These are phyloP conservation scores for Rhipidura dahli DNA, from an alignment of 2,113 vertebrate genomes.

Conservation along the genomic window DNA sequence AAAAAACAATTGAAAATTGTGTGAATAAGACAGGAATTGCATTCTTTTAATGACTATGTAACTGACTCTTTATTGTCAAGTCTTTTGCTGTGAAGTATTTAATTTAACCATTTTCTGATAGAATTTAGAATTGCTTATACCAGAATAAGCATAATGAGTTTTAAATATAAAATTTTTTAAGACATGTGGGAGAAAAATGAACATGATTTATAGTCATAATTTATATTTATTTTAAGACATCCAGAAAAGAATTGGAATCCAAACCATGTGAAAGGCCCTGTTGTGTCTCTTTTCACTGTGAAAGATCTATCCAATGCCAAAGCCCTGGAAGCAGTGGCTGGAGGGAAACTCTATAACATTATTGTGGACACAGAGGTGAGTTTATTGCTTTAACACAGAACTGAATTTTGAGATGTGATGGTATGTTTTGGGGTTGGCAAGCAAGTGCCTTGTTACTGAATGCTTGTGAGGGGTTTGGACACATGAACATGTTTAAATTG, in stretches of 20 bases:
- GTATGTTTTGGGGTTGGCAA: fast-evolving
- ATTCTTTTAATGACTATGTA: background rate
- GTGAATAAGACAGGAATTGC: background rate
- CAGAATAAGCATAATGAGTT: background rate
- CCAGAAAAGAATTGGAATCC: constrained; percentile 88
- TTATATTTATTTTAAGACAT: constrained; percentile 72
- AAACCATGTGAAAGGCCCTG: constrained; percentile 84
- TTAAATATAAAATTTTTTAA: background rate
- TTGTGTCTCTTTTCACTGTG: constrained; percentile 85
- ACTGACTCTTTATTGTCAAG: background rate
- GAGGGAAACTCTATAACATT: constrained; percentile 90
- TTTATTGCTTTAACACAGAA: background rate
- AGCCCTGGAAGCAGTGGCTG: constrained; percentile 88
- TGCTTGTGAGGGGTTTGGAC: background rate
- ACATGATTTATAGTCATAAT: background rate
- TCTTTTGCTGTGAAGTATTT: background rate
- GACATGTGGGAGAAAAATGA: background rate
- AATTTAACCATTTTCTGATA: background rate
- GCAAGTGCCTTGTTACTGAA: background rate
- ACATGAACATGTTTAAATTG: background rate
- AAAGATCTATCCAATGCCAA: constrained; percentile 82
- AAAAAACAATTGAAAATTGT: background rate
- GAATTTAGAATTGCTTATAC: background rate
- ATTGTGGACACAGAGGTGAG: constrained; percentile 93
- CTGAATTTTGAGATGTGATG: background rate